Base-by-base conservation (phyloP, 2,888 invertebrate genomes). In the Tenodera sinensis region DNA sequence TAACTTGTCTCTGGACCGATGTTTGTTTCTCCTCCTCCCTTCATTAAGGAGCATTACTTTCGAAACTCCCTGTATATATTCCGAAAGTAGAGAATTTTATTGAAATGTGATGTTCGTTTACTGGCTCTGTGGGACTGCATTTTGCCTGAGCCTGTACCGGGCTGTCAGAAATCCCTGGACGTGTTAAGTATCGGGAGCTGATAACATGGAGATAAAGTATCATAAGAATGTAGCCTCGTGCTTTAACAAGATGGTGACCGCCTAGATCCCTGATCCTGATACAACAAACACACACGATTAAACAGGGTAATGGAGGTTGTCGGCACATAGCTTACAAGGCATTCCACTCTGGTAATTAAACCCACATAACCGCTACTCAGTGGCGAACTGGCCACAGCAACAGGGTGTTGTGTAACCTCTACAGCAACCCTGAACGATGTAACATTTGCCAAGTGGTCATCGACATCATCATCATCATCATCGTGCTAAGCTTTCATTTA, bases 281-380 rank as follows among this genome's bases (percentile, higher is more conserved):
- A 71, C 54, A 71, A 71, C 54, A 71, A 71, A 71, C 54, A 71
- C 54, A 71, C 25, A 25, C 20, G 54, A 84, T 30, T 30, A 42
- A 28, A 25, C 9, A 15, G 84, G 8, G 9, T 30, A 14, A 42
- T 25, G 84, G 14, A 28, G 47, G 28, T 28, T 28, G 47, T 25
- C 85, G 85, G 47, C 15, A 28, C 15, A n/a, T 47, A 28, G 28
- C 83, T 54, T 71, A 89, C 89, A 88, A 89, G 90, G 89, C 71
- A 90, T 82, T 89, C 90, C 89, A 90, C 88, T 90, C 84, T 28
- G 86, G 87, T 89, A 90, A 90, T 90, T 89, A 90, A 89, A 90
- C 83, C 42, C 42, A 42, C 42, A 42, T 42, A 42, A 42, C 54
- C 25, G 54, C 54, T 6, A 20, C 54, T 71, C 25, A 25, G 54